Percentiles rank a stretch among this genome's conserved stretches.
These are phyloP conservation scores for Tolmerus cingulatus DNA, from an alignment of 2,888 invertebrate genomes.

Conservation along the genomic window DNA sequence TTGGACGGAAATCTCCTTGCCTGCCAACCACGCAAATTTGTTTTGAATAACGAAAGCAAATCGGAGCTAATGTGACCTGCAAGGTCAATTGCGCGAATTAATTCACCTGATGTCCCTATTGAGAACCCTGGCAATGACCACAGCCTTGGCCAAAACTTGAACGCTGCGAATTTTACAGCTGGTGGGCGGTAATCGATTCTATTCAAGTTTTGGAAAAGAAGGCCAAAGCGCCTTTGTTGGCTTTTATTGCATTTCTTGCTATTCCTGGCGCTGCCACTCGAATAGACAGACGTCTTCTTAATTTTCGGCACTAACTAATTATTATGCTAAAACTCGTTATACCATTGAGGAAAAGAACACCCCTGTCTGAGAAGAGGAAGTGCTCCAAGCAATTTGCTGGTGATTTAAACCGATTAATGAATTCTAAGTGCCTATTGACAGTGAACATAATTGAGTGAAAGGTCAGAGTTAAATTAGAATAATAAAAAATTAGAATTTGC, in stretches of 20 bases:
- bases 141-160: not conserved
- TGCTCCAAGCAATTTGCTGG: not conserved
- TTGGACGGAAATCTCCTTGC: not conserved
- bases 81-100: not conserved
- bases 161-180: not conserved
- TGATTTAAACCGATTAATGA: not conserved
- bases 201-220: conserved; percentile 12
- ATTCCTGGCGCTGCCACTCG: not conserved
- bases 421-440: not conserved
- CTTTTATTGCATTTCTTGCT: not conserved
- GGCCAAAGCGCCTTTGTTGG: not conserved
- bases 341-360: not conserved
- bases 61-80: not conserved
- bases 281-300: not conserved
- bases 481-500: not conserved
- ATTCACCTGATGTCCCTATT: not conserved
- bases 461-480: not conserved
- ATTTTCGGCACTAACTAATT: not conserved
- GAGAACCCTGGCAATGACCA: conserved; percentile 4
- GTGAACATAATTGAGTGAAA: not conserved
- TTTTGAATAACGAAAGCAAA: not conserved
- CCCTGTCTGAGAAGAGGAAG: not conserved
- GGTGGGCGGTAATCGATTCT: conserved; percentile 10
- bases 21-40: not conserved
- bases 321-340: not conserved